These are phyloP conservation scores for Dasysyrphus tricinctus DNA, from an alignment of 2,888 invertebrate genomes.

Conservation along the genomic window DNA sequence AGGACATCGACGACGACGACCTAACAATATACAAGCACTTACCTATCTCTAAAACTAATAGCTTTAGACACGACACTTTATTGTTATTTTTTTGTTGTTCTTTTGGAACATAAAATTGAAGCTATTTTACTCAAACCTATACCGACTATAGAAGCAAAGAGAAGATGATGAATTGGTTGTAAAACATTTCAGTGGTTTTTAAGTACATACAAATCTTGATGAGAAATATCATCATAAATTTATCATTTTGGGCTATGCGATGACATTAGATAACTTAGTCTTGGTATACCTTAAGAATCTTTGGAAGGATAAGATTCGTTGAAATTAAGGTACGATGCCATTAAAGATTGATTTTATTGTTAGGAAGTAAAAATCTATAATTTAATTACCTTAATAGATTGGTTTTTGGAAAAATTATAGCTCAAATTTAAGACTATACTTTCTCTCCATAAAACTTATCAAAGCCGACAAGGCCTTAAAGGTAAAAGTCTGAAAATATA, in stretches of 20 bases:
- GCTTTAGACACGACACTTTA: slow-evolving; percentile 19
- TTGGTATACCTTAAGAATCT: no score
- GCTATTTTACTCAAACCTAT: not conserved
- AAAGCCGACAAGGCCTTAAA: no score
- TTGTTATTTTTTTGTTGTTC: slow-evolving; percentile 14
- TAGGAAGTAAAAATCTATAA: no score
- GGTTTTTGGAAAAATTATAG: no score
- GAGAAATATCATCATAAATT: not conserved
- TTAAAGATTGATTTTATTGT: no score
- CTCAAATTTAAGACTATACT: no score
- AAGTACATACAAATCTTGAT: not conserved
- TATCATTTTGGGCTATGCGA: not conserved
- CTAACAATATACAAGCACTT: not conserved
- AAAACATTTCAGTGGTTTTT: slow-evolving; percentile 19
- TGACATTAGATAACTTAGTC: no score
- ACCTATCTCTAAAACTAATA: slow-evolving; percentile 26
- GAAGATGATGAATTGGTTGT: not conserved
- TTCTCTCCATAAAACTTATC: no score
- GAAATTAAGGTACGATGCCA: no score
- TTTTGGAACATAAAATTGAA: slow-evolving; percentile 8
- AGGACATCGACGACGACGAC: not conserved
- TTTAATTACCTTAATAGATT: no score
- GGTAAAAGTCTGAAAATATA: no score
- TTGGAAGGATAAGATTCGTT: no score
- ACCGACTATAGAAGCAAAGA: not conserved